These are phyloP conservation scores for Teleogryllus oceanicus DNA, from an alignment of 2,888 invertebrate genomes.

Conservation along the genomic window DNA sequence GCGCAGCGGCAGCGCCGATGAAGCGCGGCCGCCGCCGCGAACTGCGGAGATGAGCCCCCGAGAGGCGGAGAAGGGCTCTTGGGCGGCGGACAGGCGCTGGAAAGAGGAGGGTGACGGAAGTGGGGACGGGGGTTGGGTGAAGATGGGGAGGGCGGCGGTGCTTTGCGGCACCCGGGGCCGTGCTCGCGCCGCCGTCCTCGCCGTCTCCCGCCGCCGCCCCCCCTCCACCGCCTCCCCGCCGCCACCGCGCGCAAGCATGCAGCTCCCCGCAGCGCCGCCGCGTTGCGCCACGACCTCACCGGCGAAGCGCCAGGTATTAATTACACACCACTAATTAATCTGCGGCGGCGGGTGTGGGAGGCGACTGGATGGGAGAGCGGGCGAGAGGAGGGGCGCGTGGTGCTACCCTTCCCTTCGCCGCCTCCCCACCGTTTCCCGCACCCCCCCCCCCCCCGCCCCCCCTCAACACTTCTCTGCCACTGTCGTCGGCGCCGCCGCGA, in stretches of 20 bases:
- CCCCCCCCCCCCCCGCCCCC: not conserved
- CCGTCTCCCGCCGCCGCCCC: not conserved
- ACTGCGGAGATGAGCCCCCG: too few species aligned
- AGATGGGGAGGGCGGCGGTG: not conserved
- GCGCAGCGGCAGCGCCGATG: too few species aligned
- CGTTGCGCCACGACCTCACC: slow-evolving; percentile 1
- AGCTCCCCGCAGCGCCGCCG: not conserved
- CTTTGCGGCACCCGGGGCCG: not conserved
- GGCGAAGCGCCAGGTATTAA: slow-evolving; percentile 18
- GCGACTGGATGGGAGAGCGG: not conserved
- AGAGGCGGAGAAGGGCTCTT: too few species aligned
- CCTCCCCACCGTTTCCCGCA: not conserved
- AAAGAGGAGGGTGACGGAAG: too few species aligned
- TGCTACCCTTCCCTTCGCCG: too few species aligned
- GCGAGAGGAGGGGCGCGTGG: too few species aligned
- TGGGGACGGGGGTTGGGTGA: not conserved
- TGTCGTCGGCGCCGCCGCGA: not conserved
- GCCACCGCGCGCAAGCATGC: not conserved
- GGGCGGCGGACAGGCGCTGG: not conserved
- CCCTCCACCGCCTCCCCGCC: not conserved
- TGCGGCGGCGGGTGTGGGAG: not conserved
- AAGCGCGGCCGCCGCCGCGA: too few species aligned
- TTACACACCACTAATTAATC: slow-evolving; percentile 11
- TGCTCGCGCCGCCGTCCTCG: not conserved
- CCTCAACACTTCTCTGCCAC: not conserved